Evolutionary conservation across 2,113 vertebrate genomes (phyloP).

Genomic region (Chloebia gouldiae): DNA sequence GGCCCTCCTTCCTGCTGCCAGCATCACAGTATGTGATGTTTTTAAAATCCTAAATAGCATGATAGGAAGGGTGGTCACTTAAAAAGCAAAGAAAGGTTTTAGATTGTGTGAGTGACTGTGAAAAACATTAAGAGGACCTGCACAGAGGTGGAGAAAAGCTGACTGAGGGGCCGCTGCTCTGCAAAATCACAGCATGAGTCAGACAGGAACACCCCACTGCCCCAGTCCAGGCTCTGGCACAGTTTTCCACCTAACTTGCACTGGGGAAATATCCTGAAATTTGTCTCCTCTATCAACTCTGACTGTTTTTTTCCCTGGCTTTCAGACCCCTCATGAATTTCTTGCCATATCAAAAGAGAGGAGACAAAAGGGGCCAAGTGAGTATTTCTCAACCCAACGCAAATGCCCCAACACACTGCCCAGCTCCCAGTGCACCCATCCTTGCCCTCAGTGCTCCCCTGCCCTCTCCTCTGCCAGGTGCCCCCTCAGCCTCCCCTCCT

Average conservation of each 20-base stretch:
- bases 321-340: background rate
- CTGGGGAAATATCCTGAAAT: background rate
- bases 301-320: background rate
- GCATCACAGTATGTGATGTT: background rate
- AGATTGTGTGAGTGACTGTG: background rate
- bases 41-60: background rate
- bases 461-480: background rate
- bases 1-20: background rate
- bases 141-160: background rate
- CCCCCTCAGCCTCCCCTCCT: background rate
- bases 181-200: background rate
- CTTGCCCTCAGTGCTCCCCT: background rate
- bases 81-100: background rate
- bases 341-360: background rate
- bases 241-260: background rate
- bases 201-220: background rate
- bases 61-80: background rate
- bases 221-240: background rate
- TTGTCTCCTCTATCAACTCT: background rate
- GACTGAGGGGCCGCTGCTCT: background rate
- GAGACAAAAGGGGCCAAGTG: background rate
- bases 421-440: background rate
- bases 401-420: rapidly evolving
- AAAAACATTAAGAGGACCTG: background rate
- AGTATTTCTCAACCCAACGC: rapidly evolving